Evolutionary conservation across 64 coral and sea anemone species (phyloP), one percentile per base, ranked within the genome.

Genomic region (Cladopsammia gracilis): DNA sequence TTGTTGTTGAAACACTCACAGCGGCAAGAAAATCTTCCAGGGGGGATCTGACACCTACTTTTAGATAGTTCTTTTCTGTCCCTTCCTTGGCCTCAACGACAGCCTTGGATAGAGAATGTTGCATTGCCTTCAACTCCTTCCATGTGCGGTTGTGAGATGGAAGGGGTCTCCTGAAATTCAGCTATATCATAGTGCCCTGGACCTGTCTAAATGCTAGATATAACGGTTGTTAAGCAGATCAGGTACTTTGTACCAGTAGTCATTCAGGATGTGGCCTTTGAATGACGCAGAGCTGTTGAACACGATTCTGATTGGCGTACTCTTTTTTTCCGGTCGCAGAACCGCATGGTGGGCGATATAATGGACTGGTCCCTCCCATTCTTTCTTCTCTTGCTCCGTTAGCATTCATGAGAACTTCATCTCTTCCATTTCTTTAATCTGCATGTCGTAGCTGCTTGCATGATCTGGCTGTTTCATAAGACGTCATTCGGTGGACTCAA

Each of bases 141-240:
- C 34, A 7, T 24, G 56, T 44, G n/a, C 10, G 52, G 61, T 2
- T 51, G 23, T 50, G 6, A 56, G 82, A 7, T 61, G 54, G 1
- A 19, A 34, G 8, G 25, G 0, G 58, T 25, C 20, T 18, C 10
- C 0, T 47, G 44, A 10, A 18, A 5, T 76, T 43, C 2, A 46
- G 48, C 73, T 1, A 43, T 47, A 7, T 92, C 89, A 56, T 89
- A 85, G 18, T 85, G 60, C 5, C 64, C 60, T 62, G 81, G 81
- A 7, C 60, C 60, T 6, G 61, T 62, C 15, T 13, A n/a, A 85
- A 12, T 48, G 25, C 44, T 59, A 45, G 3, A 3, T 20, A 1
- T 85, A 58, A 18, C 26, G 5, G 1, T 85, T n/a, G n/a, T n/a
- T 23, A 7, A 25, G 43, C 88, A 90, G 67, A 14, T 90, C 75